Base-by-base conservation (phyloP, 2,888 invertebrate genomes). In the Hanleya hanleyi region DNA sequence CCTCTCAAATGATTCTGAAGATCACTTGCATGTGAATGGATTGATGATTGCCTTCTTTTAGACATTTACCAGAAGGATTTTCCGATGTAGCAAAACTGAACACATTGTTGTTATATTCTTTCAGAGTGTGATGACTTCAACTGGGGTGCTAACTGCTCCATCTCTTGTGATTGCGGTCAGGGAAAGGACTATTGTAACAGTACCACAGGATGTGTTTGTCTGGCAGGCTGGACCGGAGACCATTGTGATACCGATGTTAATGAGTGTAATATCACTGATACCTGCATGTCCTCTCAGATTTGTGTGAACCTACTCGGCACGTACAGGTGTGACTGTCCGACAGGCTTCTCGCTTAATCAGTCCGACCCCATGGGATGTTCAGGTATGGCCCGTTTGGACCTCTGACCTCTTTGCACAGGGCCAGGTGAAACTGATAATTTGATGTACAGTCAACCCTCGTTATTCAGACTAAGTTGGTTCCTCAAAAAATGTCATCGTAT, bases 81-180 rank as follows among this genome's bases (percentile, higher is more conserved):
- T n/a, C n/a, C n/a, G n/a, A n/a, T n/a, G n/a, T n/a, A n/a, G n/a
- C n/a, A n/a, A n/a, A n/a, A n/a, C n/a, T n/a, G n/a, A n/a, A n/a
- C n/a, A n/a, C n/a, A n/a, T n/a, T n/a, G n/a, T n/a, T n/a, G n/a
- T n/a, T 37, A 22, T 65, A 47, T 37, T 4, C 29, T 65, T 61
- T 5, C 70, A 80, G 80, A 2, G 12, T 80, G 80, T 69, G 78
- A 80, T 62, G 64, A 37, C n/a, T 73, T 70, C 68, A 75, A 77
- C 68, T 80, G 80, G 80, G 80, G 80, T 26, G 36, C 37, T 7
- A 51, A 75, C 73, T 80, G 80, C 67, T 66, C 32, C 29, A 78
- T 69, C 26, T 67, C 70, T 15, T 80, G 80, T 47, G 50, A 64
- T 50, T 80, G 80, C 65, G 62, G 69, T 36, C 76, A 76, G 12